Conservation (phyloP, 2,113 vertebrate species). For the Mionectes macconnelli region DNA sequence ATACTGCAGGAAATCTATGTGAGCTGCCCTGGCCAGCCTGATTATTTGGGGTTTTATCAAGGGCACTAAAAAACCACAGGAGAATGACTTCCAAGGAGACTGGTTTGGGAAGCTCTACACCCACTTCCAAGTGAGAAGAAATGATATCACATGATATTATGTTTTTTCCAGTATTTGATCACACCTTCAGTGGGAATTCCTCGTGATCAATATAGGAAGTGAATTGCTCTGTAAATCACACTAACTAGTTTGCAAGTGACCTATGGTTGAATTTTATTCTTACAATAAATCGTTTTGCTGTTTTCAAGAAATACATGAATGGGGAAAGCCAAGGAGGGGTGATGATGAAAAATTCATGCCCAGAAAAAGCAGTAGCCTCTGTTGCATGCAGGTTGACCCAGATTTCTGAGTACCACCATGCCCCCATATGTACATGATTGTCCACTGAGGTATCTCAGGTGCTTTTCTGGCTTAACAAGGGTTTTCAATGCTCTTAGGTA, state of each 20-base stretch:
- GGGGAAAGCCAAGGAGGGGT: not conserved
- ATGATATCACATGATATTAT: not conserved
- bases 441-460: not conserved
- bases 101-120: not conserved
- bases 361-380: not conserved
- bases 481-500: not conserved
- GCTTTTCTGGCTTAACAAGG: not conserved
- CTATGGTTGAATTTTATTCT: not conserved
- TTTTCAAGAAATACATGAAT: not conserved
- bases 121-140: not conserved
- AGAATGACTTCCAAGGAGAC: not conserved
- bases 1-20: not conserved
- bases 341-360: conserved; percentile 1
- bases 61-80: not conserved
- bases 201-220: conserved; percentile 3
- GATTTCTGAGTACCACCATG: not conserved
- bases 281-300: not conserved
- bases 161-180: not conserved
- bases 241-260: conserved; percentile 35
- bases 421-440: not conserved
- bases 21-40: not conserved
- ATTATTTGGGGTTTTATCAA: not conserved
- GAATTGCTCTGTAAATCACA: conserved; percentile 55
- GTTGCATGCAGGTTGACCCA: not conserved
- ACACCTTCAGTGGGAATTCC: not conserved